Evolutionary conservation across 2,888 invertebrate species (phyloP).

Genomic region (Hoplodrina ambigua): DNA sequence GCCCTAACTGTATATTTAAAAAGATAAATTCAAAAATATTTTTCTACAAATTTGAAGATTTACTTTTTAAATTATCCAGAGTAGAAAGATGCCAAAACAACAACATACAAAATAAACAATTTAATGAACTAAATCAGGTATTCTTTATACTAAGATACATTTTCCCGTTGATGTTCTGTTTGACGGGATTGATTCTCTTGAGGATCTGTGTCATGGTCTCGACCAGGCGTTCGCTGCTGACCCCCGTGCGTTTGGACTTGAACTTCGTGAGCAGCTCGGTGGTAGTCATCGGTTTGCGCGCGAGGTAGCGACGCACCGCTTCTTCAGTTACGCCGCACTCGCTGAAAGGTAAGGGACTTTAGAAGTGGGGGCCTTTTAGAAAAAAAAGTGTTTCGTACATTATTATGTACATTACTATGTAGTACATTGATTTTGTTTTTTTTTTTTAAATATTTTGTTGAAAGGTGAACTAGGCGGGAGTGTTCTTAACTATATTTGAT

Average conservation of each 20-base stretch:
- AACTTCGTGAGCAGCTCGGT: slow-evolving; percentile 98
- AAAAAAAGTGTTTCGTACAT: too few relatives aligned
- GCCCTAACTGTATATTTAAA: too few relatives aligned
- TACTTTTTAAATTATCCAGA: too few relatives aligned
- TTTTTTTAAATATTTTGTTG: too few relatives aligned
- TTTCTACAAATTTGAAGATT: too few relatives aligned
- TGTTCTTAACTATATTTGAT: too few relatives aligned
- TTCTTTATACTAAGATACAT: slow-evolving; percentile 97
- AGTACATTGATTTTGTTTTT: too few relatives aligned
- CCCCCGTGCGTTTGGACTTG: slow-evolving; percentile 97
- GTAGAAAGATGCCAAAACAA: too few relatives aligned
- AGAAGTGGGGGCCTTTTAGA: too few relatives aligned
- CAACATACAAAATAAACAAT: slow-evolving; percentile 30
- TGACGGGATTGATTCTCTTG: slow-evolving; percentile 98
- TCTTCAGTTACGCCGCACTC: slow-evolving; percentile 98
- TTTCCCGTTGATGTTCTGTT: slow-evolving; percentile 97
- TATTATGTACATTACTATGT: too few relatives aligned
- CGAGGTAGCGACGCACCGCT: slow-evolving; percentile 97
- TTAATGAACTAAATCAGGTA: slow-evolving; percentile 67
- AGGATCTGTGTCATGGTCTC: slow-evolving; percentile 98
- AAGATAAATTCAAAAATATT: too few relatives aligned
- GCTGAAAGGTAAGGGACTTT: slow-evolving; percentile 82
- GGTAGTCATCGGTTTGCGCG: slow-evolving; percentile 99
- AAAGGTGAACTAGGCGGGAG: too few relatives aligned
- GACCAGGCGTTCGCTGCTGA: slow-evolving; percentile 97